Evolutionary conservation across 2,888 invertebrate genomes (phyloP).

Genomic region (Archips crataeganus): DNA sequence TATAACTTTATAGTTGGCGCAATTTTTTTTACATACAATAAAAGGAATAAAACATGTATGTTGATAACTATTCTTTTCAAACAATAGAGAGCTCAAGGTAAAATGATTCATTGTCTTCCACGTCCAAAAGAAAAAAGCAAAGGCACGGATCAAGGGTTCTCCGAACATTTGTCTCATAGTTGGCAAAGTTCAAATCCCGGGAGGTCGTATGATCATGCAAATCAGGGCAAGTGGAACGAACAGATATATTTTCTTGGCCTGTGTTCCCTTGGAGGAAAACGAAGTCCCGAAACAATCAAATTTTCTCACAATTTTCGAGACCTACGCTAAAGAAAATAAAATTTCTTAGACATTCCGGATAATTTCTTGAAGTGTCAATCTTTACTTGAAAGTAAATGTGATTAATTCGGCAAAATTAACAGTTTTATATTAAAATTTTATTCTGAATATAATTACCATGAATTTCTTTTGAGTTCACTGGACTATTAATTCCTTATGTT

Average conservation of each 20-base stretch:
- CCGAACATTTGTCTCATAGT: not conserved
- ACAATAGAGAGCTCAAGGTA: not conserved
- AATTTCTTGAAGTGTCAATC: not conserved
- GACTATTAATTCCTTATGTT: no score
- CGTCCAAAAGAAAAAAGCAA: not conserved
- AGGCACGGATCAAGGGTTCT: not conserved
- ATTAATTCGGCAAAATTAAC: not conserved
- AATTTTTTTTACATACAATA: no score
- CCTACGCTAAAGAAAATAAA: not conserved
- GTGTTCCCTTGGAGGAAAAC: conserved; percentile 28
- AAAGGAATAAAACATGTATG: no score
- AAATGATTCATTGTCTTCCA: not conserved
- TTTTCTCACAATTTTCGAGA: conserved; percentile 50
- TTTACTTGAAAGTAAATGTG: not conserved
- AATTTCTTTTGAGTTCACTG: no score
- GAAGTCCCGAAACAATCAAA: conserved; percentile 53
- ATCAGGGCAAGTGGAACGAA: conserved; percentile 36
- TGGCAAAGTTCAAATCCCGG: conserved; percentile 15
- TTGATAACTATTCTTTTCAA: not conserved
- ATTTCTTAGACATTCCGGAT: not conserved
- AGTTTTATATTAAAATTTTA: no score
- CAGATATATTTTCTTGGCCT: conserved; percentile 34
- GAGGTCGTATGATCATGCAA: conserved; percentile 44
- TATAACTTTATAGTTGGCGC: no score
- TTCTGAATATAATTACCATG: no score